Evolutionary conservation across 2,113 vertebrate species (phyloP).

Genomic region (Glaucidium brasilianum): DNA sequence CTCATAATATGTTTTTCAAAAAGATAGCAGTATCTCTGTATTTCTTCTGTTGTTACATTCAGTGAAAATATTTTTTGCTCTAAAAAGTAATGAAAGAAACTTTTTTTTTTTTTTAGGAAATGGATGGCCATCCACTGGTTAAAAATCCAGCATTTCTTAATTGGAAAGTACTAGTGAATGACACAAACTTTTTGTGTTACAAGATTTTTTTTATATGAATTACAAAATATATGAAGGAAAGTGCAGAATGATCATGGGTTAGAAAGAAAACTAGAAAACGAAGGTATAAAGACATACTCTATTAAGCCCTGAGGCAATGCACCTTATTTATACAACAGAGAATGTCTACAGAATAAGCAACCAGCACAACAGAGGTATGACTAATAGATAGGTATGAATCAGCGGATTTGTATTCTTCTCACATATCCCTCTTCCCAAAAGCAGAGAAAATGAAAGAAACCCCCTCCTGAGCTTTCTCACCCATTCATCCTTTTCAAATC

Average conservation of each 20-base stretch:
- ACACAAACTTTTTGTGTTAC: background rate
- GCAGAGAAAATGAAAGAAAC: slow-evolving; percentile 47
- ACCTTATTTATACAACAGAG: slow-evolving; percentile 60
- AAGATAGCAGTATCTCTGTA: background rate
- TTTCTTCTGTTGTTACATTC: background rate
- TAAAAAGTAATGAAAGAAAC: background rate
- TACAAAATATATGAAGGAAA: background rate
- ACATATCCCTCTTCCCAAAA: background rate
- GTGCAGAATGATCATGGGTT: background rate
- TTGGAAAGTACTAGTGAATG: background rate
- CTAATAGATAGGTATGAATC: slow-evolving; percentile 51
- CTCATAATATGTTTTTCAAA: background rate
- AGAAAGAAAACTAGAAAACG: slow-evolving; percentile 25
- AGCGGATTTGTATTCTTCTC: slow-evolving; percentile 48
- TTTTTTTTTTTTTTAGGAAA: background rate
- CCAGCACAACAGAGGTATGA: slow-evolving; percentile 54
- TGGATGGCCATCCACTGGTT: background rate
- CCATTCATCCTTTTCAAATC: slow-evolving; percentile 33
- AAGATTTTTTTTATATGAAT: background rate
- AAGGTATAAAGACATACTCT: slow-evolving; percentile 33
- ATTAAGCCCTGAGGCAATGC: slow-evolving; percentile 46
- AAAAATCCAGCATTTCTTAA: background rate
- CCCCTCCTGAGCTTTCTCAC: slow-evolving; percentile 14
- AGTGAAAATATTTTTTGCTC: background rate
- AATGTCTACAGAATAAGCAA: slow-evolving; percentile 54